Evolutionary conservation across 30 jellyfish, hydroid and myxozoan species (phyloP), one percentile per base, ranked within the genome.

Genomic region (Chrysaora quinquecirrha): DNA sequence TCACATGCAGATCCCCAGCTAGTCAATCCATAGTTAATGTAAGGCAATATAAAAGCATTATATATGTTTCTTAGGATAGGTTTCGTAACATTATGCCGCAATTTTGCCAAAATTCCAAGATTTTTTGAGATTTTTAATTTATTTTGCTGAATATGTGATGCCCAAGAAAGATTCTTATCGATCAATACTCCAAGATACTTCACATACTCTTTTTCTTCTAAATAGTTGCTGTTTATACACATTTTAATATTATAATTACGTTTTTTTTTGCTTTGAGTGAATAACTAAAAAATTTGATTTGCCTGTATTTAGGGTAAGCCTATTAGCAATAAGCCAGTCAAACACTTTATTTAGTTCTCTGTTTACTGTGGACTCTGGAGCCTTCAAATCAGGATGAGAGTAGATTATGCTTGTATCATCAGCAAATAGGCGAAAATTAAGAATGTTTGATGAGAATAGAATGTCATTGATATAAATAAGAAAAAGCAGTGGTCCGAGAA

Each of bases 371-470:
- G 43, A 29, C 27, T 29, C 31, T 29, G 10, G 27, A 64, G 27
- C 48, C 20, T 49, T 1, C 27, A 21, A 25, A 16, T 64, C 27
- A 10, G 20, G 49, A 64, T 64, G 76, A 29, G 76, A 64, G 27
- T 64, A 64, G 76, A 64, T 49, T 10, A 64, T 6, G 49, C 76
- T 64, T 64, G 76, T 20, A 48, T 64, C 43, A 29, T 29, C 76
- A 10, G 76, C 48, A 29, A 64, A 64, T 64, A 20, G 49, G 76
- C 48, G 76, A 64, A 64, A 64, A 64, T 64, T 64, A 10, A 29
- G 27, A 20, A 64, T 64, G 27, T 48, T 64, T 20, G 76, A 20
- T 25, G 75, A 19, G 48, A 47, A 48, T 1, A 48, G 73, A 19
- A 73, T 43, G 18, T 62, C 73, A 27, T 63, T 63, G 3, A 63